Base-by-base conservation (phyloP, 1,140 invertebrate species). In the Drosophila virilis region DNA sequence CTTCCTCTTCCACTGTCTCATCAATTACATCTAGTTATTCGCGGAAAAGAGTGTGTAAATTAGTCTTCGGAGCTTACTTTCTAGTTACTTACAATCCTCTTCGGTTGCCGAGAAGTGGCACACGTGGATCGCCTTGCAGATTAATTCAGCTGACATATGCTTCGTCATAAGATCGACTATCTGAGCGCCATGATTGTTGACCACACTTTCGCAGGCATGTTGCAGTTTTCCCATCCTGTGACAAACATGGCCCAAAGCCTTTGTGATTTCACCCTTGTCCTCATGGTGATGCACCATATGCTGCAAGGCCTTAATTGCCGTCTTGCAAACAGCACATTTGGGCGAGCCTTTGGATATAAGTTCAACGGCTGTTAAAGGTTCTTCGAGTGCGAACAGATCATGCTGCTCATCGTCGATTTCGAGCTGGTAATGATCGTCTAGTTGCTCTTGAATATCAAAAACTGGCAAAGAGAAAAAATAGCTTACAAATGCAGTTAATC, bases 61-160 rank as follows among this genome's bases (percentile, higher is more conserved):
- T 28, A 28, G 22, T 28, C 4, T 5, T 28, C 22, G 3, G 0
- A 28, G 22, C 0, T 28, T 5, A 5, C 22, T 28, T 28, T 28
- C 22, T 28, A 28, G 5, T 28, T 28, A 28, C 22, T 28, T 4
- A 28, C 22, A 28, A 28, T 28, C 22, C 0, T 28, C 22, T 5
- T 28, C 22, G 22, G 22, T 17, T 0, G 17, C 17, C 1, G 8
- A 8, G 12, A 9, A 0, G 4, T 32, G 37, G 32, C 68, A 70
- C n/a, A 70, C 32, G 4, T 28, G 50, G 3, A 70, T 64, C 15
- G 12, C n/a, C 17, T 64, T 70, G 28, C 68, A 70, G 15, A 70
- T 70, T 2, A 12, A 0, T 12, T 45, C 6, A 2, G 35, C 8
- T 6, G 68, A 22, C 10, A 10, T 3, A 32, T 57, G 33, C n/a